A percentile compares a stretch with the other conserved stretches of the same genome.
These are phyloP conservation scores for Lobophora halterata DNA, from an alignment of 2,888 invertebrate species.

Conservation along the genomic window DNA sequence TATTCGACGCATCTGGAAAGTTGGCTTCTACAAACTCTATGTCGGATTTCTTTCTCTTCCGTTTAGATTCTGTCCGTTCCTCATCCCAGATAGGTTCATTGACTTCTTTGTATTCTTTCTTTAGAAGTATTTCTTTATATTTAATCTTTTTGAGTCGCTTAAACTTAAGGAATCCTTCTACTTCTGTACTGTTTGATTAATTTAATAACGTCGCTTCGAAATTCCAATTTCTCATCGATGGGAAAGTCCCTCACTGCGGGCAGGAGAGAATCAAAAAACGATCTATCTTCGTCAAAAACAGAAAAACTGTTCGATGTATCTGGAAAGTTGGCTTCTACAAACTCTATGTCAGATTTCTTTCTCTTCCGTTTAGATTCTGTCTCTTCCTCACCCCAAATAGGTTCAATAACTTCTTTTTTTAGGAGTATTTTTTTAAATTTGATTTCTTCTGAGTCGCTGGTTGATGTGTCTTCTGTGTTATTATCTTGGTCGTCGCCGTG, in stretches of 20 bases:
- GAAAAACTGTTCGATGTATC: conserved; percentile 38
- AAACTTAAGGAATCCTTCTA: not conserved
- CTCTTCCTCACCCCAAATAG: conserved; percentile 40
- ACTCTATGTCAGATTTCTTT: conserved; percentile 44
- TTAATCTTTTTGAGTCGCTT: too few relatives aligned
- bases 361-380: conserved; percentile 45
- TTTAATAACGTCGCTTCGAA: conserved; percentile 55
- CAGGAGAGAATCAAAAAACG: conserved; percentile 64
- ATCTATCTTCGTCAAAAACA: conserved; percentile 58
- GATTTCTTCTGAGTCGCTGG: conserved; percentile 42
- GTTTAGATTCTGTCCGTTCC: conserved; percentile 43
- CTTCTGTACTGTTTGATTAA: conserved; percentile 56
- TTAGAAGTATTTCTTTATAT: too few relatives aligned
- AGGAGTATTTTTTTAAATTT: conserved; percentile 38
- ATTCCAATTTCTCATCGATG: conserved; percentile 63
- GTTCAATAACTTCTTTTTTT: conserved; percentile 38
- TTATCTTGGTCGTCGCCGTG: conserved; percentile 40
- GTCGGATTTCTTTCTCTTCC: conserved; percentile 37
- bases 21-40: conserved; percentile 56
- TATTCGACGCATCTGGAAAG: conserved; percentile 39
- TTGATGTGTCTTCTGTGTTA: conserved; percentile 36
- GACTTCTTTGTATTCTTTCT: too few relatives aligned
- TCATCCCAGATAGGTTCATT: too few relatives aligned
- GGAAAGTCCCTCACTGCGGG: conserved; percentile 61
- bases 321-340: conserved; percentile 47